These are phyloP conservation scores for Macropodus opercularis DNA, from an alignment of 2,797 vertebrate species.

Conservation along the genomic window DNA sequence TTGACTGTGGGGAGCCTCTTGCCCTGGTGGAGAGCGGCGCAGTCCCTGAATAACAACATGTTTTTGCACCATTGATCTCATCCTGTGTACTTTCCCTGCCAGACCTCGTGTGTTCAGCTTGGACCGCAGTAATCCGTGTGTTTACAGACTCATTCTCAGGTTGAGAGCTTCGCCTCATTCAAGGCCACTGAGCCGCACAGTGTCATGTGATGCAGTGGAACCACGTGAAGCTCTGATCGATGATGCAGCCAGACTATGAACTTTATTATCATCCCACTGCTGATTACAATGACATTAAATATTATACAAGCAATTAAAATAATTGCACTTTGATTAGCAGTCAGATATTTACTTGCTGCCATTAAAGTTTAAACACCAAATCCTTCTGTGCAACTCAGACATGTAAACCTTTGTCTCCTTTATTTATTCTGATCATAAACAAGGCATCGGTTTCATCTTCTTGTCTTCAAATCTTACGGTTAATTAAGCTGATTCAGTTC, in stretches of 20 bases:
- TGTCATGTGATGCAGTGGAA: not conserved
- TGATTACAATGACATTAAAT: not conserved
- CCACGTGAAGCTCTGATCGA: too few relatives aligned
- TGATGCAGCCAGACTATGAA: not conserved
- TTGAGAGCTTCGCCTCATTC: conserved; percentile 42
- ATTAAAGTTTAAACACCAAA: too few relatives aligned
- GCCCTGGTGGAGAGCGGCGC: too few relatives aligned
- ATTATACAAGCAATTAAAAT: too few relatives aligned
- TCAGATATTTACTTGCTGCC: too few relatives aligned
- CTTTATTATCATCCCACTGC: not conserved
- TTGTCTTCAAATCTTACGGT: conserved; percentile 11
- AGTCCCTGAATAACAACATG: conserved; percentile 38
- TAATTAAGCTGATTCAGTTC: conserved; percentile 17
- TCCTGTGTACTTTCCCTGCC: conserved; percentile 45
- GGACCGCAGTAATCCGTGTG: conserved; percentile 47
- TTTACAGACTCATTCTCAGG: conserved; percentile 50
- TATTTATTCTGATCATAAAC: too few relatives aligned
- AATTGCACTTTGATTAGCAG: too few relatives aligned
- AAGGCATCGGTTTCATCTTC: too few relatives aligned
- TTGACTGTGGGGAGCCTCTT: too few relatives aligned
- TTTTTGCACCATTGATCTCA: too few relatives aligned
- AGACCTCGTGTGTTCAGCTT: conserved; percentile 42
- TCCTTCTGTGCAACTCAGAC: too few relatives aligned
- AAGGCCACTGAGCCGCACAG: conserved; percentile 26
- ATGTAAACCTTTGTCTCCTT: too few relatives aligned